Percentiles rank a stretch among this genome's conserved stretches.
phyloP scores from a whole-genome alignment of 2,797 vertebrate genomes.

The Phoebastria nigripes region DNA sequence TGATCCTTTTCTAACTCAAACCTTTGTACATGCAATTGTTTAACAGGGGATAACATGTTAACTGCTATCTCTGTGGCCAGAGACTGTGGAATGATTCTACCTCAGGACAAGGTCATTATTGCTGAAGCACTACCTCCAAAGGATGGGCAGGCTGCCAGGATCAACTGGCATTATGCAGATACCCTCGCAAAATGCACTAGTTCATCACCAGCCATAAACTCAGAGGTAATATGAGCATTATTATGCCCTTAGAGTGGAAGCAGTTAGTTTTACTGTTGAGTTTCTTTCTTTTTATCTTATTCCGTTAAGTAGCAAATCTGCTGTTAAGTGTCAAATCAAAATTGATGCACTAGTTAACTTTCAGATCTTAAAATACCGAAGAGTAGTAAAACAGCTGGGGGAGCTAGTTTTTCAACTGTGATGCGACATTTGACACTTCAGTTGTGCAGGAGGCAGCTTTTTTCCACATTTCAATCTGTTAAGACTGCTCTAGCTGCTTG shows the following conservation, averaged over 20 bases:
- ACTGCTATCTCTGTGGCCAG: slow-evolving; percentile 97
- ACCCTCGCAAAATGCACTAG: slow-evolving; percentile 75
- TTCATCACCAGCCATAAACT: slow-evolving; percentile 73
- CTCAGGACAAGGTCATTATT: slow-evolving; percentile 92
- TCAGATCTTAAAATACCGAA: background rate
- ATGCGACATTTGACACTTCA: background rate
- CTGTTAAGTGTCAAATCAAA: background rate
- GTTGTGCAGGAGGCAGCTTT: background rate
- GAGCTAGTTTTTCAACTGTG: background rate
- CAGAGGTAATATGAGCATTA: slow-evolving; percentile 77
- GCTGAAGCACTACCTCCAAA: slow-evolving; percentile 92
- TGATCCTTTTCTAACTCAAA: background rate
- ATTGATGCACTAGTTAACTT: background rate
- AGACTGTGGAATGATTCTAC: slow-evolving; percentile 97
- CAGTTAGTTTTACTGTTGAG: background rate
- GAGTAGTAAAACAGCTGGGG: background rate
- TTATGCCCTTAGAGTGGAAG: background rate
- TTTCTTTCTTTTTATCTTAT: background rate
- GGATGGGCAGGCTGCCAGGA: slow-evolving; percentile 91
- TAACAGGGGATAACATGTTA: slow-evolving; percentile 94
- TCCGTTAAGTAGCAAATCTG: background rate
- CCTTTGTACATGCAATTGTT: slow-evolving; percentile 12
- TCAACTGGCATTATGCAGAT: slow-evolving; percentile 95
- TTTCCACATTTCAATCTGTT: background rate
- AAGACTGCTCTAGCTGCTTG: background rate